Conservation (phyloP, 2,888 invertebrate genomes). For the Chouioia cunea region DNA sequence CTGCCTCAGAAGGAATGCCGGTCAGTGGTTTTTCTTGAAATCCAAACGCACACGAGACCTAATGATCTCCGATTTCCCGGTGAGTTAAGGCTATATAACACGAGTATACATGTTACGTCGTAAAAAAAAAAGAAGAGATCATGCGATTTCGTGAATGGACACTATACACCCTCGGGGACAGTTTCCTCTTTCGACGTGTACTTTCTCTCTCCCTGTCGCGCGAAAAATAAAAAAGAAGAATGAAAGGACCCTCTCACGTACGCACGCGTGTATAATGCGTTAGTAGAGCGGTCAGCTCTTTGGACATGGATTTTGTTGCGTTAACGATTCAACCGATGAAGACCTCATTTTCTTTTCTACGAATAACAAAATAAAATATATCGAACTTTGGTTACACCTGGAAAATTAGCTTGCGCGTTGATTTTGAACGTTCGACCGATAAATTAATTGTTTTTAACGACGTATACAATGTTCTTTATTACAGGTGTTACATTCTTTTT, state of each 20-base stretch:
- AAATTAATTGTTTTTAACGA: constrained; percentile 8
- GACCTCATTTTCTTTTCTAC: too few relatives aligned
- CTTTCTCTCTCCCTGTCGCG: not conserved
- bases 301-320: not conserved
- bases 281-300: constrained; percentile 2
- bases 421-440: constrained; percentile 16
- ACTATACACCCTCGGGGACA: constrained; percentile 13
- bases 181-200: constrained; percentile 9
- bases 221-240: constrained; percentile 5
- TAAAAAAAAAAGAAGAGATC: constrained; percentile 36
- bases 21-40: constrained; percentile 32
- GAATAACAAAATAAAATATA: too few relatives aligned
- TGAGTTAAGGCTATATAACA: constrained; percentile 21
- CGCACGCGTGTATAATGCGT: not conserved
- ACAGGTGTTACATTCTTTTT: too few relatives aligned
- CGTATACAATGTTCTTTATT: too few relatives aligned
- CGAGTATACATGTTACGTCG: not conserved
- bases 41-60: constrained; percentile 17
- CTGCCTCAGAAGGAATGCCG: constrained; percentile 18
- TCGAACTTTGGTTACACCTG: too few relatives aligned
- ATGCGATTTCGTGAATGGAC: constrained; percentile 24
- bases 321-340: constrained; percentile 8
- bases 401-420: too few relatives aligned
- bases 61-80: constrained; percentile 43
- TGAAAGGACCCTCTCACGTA: not conserved